Percentiles rank a stretch among this genome's conserved stretches.
Conservation (phyloP, 2,888 invertebrate genomes). For the Hydropsyche betteni region DNA sequence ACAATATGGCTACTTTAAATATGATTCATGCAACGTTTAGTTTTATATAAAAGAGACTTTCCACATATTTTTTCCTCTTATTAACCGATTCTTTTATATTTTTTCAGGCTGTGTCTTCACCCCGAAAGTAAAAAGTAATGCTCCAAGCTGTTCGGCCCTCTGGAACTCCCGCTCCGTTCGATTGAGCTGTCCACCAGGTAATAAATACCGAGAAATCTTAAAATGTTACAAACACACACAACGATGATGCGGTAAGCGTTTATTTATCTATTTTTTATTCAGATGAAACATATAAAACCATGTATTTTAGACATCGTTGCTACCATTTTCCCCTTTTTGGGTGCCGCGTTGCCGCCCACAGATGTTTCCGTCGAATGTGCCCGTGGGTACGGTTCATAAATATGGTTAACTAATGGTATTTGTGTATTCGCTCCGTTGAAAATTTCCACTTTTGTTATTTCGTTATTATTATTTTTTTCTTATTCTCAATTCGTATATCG, state of each 20-base stretch:
- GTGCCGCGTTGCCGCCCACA: constrained; percentile 32
- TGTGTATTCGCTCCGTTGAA: constrained; percentile 28
- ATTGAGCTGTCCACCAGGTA: constrained; percentile 71
- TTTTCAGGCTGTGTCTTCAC: constrained; percentile 66
- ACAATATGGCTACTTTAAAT: background rate
- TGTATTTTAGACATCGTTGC: constrained; percentile 28
- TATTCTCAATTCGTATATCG: constrained; percentile 2
- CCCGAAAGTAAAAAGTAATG: constrained; percentile 66
- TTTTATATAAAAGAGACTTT: background rate
- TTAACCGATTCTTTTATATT: constrained; percentile 45
- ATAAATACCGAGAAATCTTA: constrained; percentile 51
- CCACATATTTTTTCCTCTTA: background rate
- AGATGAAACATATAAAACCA: constrained; percentile 34
- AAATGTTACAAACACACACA: constrained; percentile 17
- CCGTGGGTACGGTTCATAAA: constrained; percentile 36
- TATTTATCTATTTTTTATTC: constrained; percentile 35
- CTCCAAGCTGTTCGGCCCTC: constrained; percentile 73
- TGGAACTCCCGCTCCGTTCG: constrained; percentile 71
- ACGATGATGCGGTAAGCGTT: constrained; percentile 26
- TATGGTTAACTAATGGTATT: constrained; percentile 22
- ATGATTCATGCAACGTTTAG: too few relatives aligned
- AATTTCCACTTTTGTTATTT: constrained; percentile 24
- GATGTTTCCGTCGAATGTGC: constrained; percentile 33
- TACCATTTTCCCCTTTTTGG: constrained; percentile 31
- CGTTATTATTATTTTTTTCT: background rate